Evolutionary conservation across 2,797 vertebrate species (phyloP), one percentile per base, ranked within the genome.

Genomic region (Gallinago nigripennis): DNA sequence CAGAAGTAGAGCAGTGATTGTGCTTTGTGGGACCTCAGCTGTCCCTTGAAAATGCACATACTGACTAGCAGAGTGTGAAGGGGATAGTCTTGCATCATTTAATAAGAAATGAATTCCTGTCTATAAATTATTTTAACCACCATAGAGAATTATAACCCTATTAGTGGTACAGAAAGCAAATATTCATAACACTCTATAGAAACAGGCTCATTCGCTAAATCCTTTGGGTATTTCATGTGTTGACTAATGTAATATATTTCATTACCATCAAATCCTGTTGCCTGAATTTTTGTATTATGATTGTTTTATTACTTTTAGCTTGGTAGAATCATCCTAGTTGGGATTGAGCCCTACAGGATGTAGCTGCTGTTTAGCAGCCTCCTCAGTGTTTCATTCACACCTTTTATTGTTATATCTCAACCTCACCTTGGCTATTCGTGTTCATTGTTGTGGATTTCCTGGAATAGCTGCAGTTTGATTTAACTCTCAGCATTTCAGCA

Each of bases 1-100:
- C 2, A 2, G 4, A 16, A 31, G 8, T 25, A 39, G 21, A 61
- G 31, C 0, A 2, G 14, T 19, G 33, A 37, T n/a, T 12, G 2
- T 3, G 12, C 21, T 56, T 25, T 0, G 4, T 30, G 53, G 11
- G 28, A 43, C 70, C 28, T 71, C 17, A 37, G 39, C 24, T 33
- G 8, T 45, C 25, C 41, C 71, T 66, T 82, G n/a, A 15, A 56
- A 86, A 50, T 9, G 15, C 27, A 16, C 70, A 28, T 13, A 7
- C 3, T 25, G 16, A 64, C 45, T 48, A 53, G 64, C 14, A 15
- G 20, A 46, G 18, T 25, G 41, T 66, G n/a, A 51, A 66, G 16
- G 11, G 35, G 37, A 45, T 24, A 60, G 56, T 76, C 43, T 61
- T 63, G 48, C 43, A 51, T 51, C 65, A 13, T 66, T 77, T 71